Base-by-base conservation (phyloP, 2,113 vertebrate species). In the Oryzias curvinotus region DNA sequence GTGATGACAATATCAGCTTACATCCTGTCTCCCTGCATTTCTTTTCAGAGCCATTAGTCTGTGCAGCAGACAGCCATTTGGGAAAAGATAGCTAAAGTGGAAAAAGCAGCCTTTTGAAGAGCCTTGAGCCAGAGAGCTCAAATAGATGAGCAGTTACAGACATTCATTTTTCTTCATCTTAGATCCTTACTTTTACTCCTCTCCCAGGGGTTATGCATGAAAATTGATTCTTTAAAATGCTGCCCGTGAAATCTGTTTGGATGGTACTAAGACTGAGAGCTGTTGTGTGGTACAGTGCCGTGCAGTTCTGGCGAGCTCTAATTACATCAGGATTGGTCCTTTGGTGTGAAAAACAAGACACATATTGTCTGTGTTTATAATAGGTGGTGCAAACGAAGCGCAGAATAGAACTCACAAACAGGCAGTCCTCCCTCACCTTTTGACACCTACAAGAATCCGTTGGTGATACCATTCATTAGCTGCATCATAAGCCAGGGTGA, bases 341-440 rank as follows among this genome's bases (percentile, higher is more conserved):
- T 76, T 45, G 21, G 54, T 4, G 14, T 66, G 62, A 55, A 82
- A 48, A 71, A 74, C 55, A 51, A 77, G 58, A 41, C 28, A 5
- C 44, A 7, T 71, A 52, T 73, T 78, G 57, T 67, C 23, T 48
- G 74, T 62, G 62, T 62, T 56, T 51, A 73, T 79, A 73, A 62
- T 49, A 74, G 75, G 62, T 73, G 74, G 77, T 57, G 60, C 58
- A 80, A 78, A 75, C 52, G 46, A 77, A 68, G 64, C 30, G n/a
- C 18, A 47, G 53, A 48, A 51, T 49, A 43, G 49, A 23, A 30
- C 53, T 63, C 54, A 75, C 52, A 68, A 54, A 78, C 51, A 68
- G 76, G 59, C 42, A 73, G 56, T 73, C 56, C 46, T 66, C 43
- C 44, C 66, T 78, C 74, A 76, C 75, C 73, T 83, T 80, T 74